phyloP scores from a whole-genome alignment of 2,113 vertebrate genomes.

The Irena cyanogastra region DNA sequence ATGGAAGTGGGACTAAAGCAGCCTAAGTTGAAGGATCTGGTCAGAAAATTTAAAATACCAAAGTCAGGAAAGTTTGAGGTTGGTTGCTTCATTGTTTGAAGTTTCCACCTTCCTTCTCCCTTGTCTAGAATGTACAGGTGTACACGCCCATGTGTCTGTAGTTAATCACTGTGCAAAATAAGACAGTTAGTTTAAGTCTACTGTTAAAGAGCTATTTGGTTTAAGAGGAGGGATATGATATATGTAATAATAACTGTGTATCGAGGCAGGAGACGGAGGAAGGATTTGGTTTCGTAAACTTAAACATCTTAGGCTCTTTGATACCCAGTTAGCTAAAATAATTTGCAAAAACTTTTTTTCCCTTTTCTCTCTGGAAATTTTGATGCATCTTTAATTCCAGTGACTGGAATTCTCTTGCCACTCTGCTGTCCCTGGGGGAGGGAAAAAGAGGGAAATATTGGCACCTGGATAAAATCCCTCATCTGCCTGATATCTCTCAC shows the following conservation, averaged over 20 bases:
- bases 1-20: neutral
- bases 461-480: slow-evolving; percentile 29
- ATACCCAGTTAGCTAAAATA: neutral
- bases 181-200: neutral
- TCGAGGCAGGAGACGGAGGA: neutral
- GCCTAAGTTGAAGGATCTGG: neutral
- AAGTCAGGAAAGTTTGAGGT: neutral
- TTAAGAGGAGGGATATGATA: neutral
- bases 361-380: neutral
- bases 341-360: neutral
- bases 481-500: neutral
- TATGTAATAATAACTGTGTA: neutral
- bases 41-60: neutral
- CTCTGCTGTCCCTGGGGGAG: neutral
- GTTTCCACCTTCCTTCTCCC: neutral
- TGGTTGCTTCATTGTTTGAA: neutral
- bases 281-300: slow-evolving; percentile 16
- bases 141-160: neutral
- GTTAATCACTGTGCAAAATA: neutral
- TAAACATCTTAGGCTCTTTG: neutral
- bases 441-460: neutral
- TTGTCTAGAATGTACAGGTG: neutral
- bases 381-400: neutral
- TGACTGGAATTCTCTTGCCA: neutral
- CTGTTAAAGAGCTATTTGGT: neutral